Evolutionary conservation across 2,888 invertebrate species (phyloP).

Genomic region (Agrotis segetum): DNA sequence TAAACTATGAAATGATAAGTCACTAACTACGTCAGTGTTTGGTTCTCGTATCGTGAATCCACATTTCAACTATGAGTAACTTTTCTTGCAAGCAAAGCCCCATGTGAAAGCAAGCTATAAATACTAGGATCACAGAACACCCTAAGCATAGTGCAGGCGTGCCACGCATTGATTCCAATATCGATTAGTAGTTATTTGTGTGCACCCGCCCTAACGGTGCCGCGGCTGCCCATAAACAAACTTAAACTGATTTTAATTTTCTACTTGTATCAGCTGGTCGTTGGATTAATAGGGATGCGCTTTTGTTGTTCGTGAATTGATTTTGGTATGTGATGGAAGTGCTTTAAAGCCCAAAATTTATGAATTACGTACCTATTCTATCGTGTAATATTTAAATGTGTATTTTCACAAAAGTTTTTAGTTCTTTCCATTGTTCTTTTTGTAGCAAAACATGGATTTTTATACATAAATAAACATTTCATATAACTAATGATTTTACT

Average conservation of each 20-base stretch:
- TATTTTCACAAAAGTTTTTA: too few species aligned
- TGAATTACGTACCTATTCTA: too few species aligned
- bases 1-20: too few species aligned
- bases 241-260: conserved; percentile 85
- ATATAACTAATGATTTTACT: neutral
- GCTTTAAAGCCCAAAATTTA: neutral
- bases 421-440: too few species aligned
- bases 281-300: conserved; percentile 65
- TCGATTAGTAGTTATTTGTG: conserved; percentile 84
- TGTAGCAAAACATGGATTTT: too few species aligned
- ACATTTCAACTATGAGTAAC: neutral
- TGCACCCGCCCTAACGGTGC: conserved; percentile 80
- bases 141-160: conserved; percentile 62
- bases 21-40: neutral
- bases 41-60: neutral
- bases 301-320: neutral
- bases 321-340: neutral
- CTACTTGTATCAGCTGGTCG: conserved; percentile 63
- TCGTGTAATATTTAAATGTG: too few species aligned
- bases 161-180: conserved; percentile 73
- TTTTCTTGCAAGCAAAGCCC: conserved; percentile 5
- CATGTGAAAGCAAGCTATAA: conserved; percentile 18
- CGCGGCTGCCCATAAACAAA: conserved; percentile 76
- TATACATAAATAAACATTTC: too few species aligned
- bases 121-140: conserved; percentile 60